Percentiles rank a stretch among this genome's conserved stretches.
These are phyloP conservation scores for Myiotriccus ornatus DNA, from an alignment of 2,797 vertebrate species.

Conservation along the genomic window DNA sequence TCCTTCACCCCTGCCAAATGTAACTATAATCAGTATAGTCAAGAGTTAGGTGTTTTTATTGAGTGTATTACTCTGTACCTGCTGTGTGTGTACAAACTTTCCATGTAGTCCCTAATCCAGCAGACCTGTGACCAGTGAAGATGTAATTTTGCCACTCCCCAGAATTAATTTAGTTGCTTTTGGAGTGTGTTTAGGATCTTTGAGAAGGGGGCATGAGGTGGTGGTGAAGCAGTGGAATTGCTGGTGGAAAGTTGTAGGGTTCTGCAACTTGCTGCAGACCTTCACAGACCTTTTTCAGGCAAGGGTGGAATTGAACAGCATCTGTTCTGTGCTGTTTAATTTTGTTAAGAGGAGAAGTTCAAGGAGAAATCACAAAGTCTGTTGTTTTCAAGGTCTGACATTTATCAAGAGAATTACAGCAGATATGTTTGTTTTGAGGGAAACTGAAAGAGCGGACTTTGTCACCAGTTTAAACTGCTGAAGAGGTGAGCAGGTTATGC, in stretches of 20 bases:
- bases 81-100: neutral
- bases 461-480: neutral
- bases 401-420: neutral
- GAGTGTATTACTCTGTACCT: neutral
- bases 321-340: neutral
- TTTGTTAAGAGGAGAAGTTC: neutral
- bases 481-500: neutral
- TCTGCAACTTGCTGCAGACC: neutral
- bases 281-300: neutral
- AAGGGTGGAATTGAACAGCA: neutral
- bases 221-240: neutral
- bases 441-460: neutral
- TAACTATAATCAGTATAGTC: neutral
- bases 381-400: neutral
- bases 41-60: neutral
- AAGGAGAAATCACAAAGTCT: neutral
- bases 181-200: neutral
- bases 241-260: neutral
- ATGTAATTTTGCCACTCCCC: neutral
- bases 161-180: neutral
- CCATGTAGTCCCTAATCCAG: neutral
- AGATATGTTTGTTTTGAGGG: neutral
- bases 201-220: fast-evolving
- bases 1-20: neutral
- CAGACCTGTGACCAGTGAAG: neutral